A percentile compares a stretch with the other conserved stretches of the same genome.
These are phyloP conservation scores for Stegophylla sp. DNA, from an alignment of 2,888 invertebrate genomes.

Conservation along the genomic window DNA sequence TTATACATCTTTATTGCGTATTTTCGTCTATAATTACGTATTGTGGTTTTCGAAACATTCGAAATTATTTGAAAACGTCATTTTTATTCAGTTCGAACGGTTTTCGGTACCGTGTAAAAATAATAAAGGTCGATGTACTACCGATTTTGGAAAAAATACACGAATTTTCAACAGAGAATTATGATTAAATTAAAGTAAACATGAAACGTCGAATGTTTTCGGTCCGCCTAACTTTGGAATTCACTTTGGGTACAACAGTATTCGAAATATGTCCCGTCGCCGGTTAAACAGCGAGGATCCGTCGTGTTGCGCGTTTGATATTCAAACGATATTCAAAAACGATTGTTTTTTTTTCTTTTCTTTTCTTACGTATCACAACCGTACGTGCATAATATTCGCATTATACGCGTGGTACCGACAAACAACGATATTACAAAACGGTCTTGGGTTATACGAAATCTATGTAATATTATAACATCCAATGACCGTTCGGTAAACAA, in stretches of 20 bases:
- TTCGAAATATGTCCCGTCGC: not conserved
- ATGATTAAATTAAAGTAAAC: not conserved
- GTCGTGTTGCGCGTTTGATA: not conserved
- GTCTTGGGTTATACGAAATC: too few relatives aligned
- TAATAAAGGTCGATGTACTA: too few relatives aligned
- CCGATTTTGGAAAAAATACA: not conserved
- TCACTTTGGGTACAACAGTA: not conserved
- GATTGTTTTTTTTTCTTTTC: not conserved
- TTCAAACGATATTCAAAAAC: not conserved
- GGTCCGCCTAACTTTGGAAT: not conserved
- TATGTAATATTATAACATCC: too few relatives aligned
- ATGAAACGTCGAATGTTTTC: not conserved
- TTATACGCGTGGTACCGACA: not conserved
- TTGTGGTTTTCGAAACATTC: too few relatives aligned
- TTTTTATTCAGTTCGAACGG: too few relatives aligned
- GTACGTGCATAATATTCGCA: not conserved
- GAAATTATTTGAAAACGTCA: too few relatives aligned
- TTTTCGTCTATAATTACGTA: too few relatives aligned
- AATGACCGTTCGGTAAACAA: too few relatives aligned
- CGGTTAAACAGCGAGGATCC: not conserved
- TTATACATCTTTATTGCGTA: too few relatives aligned
- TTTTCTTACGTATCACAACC: not conserved
- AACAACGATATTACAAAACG: too few relatives aligned
- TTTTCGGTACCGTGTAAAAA: too few relatives aligned
- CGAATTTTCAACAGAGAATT: not conserved